Conservation (phyloP, 1,140 invertebrate genomes). For the Protaetia brevitarsis region DNA sequence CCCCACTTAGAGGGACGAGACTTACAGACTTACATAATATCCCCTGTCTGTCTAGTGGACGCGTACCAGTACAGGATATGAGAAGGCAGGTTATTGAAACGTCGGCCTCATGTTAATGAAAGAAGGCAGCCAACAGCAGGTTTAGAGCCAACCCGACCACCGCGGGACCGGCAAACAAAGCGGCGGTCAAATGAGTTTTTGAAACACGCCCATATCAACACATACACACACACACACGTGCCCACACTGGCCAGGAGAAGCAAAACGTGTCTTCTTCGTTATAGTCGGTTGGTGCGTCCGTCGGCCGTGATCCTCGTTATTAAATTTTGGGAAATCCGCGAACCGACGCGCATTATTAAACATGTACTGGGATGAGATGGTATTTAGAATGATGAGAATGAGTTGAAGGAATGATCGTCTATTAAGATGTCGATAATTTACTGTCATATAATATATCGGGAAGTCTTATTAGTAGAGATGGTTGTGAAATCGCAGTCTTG, state of each 20-base stretch:
- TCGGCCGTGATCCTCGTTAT: background rate
- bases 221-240: too few relatives aligned
- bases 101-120: slow-evolving; percentile 43
- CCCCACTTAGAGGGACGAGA: too few relatives aligned
- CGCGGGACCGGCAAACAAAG: slow-evolving; percentile 30
- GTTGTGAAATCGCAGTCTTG: too few relatives aligned
- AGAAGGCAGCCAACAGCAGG: too few relatives aligned
- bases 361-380: too few relatives aligned
- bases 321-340: slow-evolving; percentile 10
- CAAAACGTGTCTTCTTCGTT: slow-evolving; percentile 10
- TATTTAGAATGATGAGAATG: too few relatives aligned
- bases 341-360: too few relatives aligned
- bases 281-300: background rate
- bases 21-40: slow-evolving; percentile 22
- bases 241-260: too few relatives aligned
- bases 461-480: too few relatives aligned
- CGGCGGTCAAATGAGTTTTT: slow-evolving; percentile 42
- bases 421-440: too few relatives aligned
- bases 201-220: slow-evolving; percentile 28
- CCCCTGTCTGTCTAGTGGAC: too few relatives aligned
- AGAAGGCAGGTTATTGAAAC: slow-evolving; percentile 42
- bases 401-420: background rate
- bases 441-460: too few relatives aligned
- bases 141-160: slow-evolving; percentile 35
- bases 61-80: slow-evolving; percentile 39